Evolutionary conservation across 2,888 invertebrate species (phyloP).

Genomic region (Leptopilina myrica): DNA sequence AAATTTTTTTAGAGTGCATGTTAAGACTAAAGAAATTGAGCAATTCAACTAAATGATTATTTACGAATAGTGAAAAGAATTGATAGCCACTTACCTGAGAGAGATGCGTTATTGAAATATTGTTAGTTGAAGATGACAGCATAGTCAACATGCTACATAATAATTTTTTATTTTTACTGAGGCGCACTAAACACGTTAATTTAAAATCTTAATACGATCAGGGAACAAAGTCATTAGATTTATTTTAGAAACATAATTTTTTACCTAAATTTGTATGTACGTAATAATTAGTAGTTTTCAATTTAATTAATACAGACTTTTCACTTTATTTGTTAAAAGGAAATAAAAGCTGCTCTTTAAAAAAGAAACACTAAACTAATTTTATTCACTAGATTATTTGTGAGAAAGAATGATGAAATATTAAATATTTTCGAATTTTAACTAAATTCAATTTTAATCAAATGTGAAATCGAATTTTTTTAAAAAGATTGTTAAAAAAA

Average conservation of each 20-base stretch:
- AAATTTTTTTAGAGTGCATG: constrained; percentile 32
- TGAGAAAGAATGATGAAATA: too few species aligned
- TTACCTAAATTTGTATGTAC: too few species aligned
- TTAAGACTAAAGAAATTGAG: too few species aligned
- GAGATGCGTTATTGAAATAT: constrained; percentile 41
- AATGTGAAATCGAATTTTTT: too few species aligned
- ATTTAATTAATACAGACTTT: too few species aligned
- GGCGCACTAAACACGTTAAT: constrained; percentile 55
- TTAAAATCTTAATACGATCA: constrained; percentile 17
- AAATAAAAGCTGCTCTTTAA: too few species aligned
- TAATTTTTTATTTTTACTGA: constrained; percentile 53
- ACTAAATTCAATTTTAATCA: neutral
- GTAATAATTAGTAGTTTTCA: too few species aligned
- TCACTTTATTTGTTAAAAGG: too few species aligned
- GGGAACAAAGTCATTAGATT: constrained; percentile 13
- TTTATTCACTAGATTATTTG: too few species aligned
- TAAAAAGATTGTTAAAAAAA: too few species aligned
- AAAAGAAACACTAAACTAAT: too few species aligned
- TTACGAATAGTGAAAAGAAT: neutral
- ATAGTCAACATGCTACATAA: constrained; percentile 56
- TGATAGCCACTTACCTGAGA: constrained; percentile 20
- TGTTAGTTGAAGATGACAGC: constrained; percentile 47
- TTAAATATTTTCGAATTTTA: neutral
- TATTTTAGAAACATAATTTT: neutral
- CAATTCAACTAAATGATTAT: too few species aligned